Percentiles rank a stretch among this genome's conserved stretches.
These are phyloP conservation scores for Stylophora pistillata DNA, from an alignment of 64 coral and sea anemone species.

Conservation along the genomic window DNA sequence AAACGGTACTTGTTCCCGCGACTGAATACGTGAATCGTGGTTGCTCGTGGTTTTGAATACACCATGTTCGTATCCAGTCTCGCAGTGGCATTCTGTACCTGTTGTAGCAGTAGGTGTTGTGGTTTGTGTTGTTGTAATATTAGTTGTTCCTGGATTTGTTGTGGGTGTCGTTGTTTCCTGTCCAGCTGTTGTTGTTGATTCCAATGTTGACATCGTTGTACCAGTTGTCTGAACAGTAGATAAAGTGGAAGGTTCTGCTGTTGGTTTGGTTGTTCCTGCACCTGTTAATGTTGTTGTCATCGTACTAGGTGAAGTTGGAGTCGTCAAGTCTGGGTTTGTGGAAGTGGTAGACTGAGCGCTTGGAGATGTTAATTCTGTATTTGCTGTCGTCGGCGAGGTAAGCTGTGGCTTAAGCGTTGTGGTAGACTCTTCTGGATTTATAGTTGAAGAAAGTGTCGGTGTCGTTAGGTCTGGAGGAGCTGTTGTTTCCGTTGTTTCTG, in stretches of 20 bases:
- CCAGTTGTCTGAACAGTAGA: background rate
- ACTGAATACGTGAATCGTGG: slow-evolving; percentile 12
- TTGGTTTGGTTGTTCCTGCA: background rate
- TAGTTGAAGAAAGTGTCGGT: background rate
- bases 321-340: background rate
- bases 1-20: background rate
- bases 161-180: background rate
- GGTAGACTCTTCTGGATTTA: background rate
- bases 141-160: background rate
- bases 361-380: too few relatives aligned
- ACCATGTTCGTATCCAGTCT: background rate
- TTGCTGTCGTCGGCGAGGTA: background rate
- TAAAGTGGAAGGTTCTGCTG: background rate
- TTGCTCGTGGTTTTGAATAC: slow-evolving; percentile 8
- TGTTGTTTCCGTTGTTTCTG: slow-evolving; percentile 10
- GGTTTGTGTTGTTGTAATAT: background rate
- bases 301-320: background rate
- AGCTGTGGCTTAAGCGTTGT: background rate
- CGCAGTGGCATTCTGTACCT: background rate
- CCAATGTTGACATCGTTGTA: background rate
- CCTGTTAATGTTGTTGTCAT: background rate
- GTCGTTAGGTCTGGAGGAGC: background rate
- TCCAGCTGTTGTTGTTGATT: background rate
- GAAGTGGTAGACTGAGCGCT: too few relatives aligned
- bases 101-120: background rate